phyloP scores from a whole-genome alignment of 2,113 vertebrate genomes.

The Tor tambroides region DNA sequence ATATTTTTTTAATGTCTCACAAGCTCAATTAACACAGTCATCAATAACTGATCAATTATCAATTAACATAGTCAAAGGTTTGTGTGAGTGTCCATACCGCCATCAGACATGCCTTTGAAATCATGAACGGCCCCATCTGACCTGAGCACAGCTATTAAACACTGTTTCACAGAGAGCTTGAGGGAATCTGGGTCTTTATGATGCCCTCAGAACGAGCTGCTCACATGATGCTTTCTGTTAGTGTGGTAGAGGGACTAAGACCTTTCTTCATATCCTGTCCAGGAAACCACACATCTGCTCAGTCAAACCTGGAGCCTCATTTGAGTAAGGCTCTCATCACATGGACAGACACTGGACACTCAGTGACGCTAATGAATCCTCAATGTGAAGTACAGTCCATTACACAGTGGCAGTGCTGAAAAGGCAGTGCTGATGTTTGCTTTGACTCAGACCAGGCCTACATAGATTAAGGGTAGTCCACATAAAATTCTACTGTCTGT shows the following conservation, averaged over 20 bases:
- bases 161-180: constrained; percentile 68
- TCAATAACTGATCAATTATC: not conserved
- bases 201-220: constrained; percentile 51
- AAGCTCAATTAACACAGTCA: not conserved
- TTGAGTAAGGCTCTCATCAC: constrained; percentile 84
- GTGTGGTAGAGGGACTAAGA: constrained; percentile 75
- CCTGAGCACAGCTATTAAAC: constrained; percentile 44
- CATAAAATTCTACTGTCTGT: not conserved
- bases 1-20: not conserved
- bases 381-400: constrained; percentile 5
- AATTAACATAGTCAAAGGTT: not conserved
- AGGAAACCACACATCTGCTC: constrained; percentile 77
- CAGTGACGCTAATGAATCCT: not conserved
- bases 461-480: not conserved
- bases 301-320: constrained; percentile 61
- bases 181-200: constrained; percentile 53
- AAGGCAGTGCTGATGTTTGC: constrained; percentile 31
- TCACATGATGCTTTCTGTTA: constrained; percentile 63
- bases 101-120: constrained; percentile 78
- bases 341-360: constrained; percentile 61
- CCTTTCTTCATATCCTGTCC: constrained; percentile 65
- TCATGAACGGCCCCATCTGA: constrained; percentile 64
- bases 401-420: not conserved
- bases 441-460: constrained; percentile 3
- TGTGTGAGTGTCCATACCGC: constrained; percentile 46